phyloP scores from a whole-genome alignment of 2,797 vertebrate species.

The Dromococcyx pavoninus region DNA sequence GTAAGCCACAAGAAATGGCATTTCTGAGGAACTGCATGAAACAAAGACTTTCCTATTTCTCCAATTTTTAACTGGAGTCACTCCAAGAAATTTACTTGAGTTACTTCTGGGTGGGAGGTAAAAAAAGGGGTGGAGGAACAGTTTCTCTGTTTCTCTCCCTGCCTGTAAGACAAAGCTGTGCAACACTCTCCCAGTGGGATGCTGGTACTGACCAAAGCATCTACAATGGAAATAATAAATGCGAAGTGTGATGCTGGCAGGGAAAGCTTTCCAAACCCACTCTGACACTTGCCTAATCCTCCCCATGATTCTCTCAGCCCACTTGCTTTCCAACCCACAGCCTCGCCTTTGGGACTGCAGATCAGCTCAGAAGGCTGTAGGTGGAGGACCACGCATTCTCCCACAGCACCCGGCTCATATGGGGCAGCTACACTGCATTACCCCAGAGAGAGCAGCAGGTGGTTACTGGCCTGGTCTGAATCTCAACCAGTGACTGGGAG shows the following conservation, averaged over 20 bases:
- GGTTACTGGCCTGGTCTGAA: not conserved
- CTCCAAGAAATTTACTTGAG: not conserved
- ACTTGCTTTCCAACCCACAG: rapidly evolving
- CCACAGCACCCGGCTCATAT: not conserved
- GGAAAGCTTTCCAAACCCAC: not conserved
- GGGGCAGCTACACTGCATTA: not conserved
- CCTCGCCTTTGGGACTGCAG: not conserved
- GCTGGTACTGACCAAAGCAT: not conserved
- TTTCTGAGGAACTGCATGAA: not conserved
- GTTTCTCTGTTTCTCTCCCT: not conserved
- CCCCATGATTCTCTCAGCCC: not conserved
- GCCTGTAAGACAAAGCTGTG: not conserved
- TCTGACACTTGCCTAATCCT: not conserved
- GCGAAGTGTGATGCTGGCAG: not conserved
- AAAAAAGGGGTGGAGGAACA: not conserved
- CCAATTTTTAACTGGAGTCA: not conserved
- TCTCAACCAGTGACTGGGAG: not conserved
- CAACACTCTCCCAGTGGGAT: not conserved
- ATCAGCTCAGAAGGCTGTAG: not conserved
- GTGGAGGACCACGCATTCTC: not conserved
- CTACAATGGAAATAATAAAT: not conserved
- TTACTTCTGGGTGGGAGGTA: not conserved
- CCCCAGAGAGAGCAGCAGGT: not conserved
- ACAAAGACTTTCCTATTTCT: not conserved
- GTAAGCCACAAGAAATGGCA: not conserved